Evolutionary conservation across 2,888 invertebrate species (phyloP).

Genomic region (Ganaspis brasiliensis): DNA sequence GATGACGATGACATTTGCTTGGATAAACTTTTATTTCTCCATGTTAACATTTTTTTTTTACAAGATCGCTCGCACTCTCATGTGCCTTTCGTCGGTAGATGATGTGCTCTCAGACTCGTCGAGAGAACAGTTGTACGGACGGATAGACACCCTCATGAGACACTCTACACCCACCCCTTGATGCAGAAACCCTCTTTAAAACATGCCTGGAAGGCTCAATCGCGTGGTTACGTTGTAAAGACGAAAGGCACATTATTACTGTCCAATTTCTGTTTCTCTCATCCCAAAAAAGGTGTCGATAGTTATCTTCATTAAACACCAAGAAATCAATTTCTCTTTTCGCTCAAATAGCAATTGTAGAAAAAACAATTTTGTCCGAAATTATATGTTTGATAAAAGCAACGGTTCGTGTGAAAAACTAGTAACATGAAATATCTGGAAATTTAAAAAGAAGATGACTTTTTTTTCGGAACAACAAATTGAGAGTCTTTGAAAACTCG

Average conservation of each 20-base stretch:
- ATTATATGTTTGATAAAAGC: too few relatives aligned
- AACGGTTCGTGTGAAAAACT: too few relatives aligned
- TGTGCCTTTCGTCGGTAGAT: slow-evolving; percentile 68
- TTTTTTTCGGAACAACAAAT: neutral
- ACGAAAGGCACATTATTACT: slow-evolving; percentile 17
- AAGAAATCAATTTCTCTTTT: too few relatives aligned
- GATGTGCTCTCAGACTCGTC: slow-evolving; percentile 70
- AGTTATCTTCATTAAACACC: neutral
- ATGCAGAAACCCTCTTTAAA: slow-evolving; percentile 20
- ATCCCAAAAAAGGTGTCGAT: neutral
- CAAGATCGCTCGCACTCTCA: slow-evolving; percentile 65
- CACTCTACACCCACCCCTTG: slow-evolving; percentile 65
- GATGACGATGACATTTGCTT: slow-evolving; percentile 7
- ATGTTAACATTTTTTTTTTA: slow-evolving; percentile 62
- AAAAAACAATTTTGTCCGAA: too few relatives aligned
- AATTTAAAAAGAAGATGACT: slow-evolving; percentile 8
- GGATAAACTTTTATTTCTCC: slow-evolving; percentile 28
- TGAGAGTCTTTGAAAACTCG: slow-evolving; percentile 28
- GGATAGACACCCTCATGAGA: slow-evolving; percentile 74
- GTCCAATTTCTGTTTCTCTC: slow-evolving; percentile 17
- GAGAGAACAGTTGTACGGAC: slow-evolving; percentile 70
- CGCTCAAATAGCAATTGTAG: too few relatives aligned
- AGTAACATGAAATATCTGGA: neutral
- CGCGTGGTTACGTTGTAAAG: slow-evolving; percentile 1
- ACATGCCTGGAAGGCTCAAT: slow-evolving; percentile 39